Percentiles rank a stretch among this genome's conserved stretches.
Conservation (phyloP, 2,797 vertebrate genomes). For the Gila robusta region DNA sequence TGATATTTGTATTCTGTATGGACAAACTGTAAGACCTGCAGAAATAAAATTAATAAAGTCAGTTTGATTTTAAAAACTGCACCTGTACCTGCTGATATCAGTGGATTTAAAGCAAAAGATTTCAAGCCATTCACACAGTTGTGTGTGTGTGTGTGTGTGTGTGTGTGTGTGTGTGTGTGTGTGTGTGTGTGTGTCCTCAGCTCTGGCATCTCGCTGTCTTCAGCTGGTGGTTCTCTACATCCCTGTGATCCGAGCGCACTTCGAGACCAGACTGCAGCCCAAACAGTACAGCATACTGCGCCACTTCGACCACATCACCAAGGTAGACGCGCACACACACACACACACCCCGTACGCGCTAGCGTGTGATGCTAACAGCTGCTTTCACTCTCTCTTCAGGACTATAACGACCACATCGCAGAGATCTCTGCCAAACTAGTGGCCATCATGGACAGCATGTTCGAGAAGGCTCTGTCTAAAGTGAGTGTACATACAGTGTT, state of each 20-base stretch:
- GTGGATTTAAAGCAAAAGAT: neutral
- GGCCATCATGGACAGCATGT: constrained; percentile 98
- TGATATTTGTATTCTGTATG: neutral
- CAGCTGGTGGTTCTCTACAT: constrained; percentile 97
- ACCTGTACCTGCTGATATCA: neutral
- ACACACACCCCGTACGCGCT: neutral
- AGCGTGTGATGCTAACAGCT: rapidly evolving
- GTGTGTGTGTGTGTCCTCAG: constrained; percentile 69
- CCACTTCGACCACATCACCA: constrained; percentile 98
- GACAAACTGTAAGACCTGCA: neutral
- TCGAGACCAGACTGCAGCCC: constrained; percentile 92
- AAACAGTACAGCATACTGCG: constrained; percentile 94
- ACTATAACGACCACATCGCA: constrained; percentile 96
- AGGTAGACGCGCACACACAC: constrained; percentile 78
- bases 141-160: neutral
- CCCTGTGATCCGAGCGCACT: constrained; percentile 93
- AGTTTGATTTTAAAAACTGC: neutral
- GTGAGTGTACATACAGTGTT: constrained; percentile 71
- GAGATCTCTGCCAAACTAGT: constrained; percentile 97
- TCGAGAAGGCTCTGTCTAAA: constrained; percentile 95
- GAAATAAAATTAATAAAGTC: too few species aligned
- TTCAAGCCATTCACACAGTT: neutral
- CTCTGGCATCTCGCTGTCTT: constrained; percentile 93
- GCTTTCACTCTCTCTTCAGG: constrained; percentile 79
- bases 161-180: neutral